phyloP scores from a whole-genome alignment of 2,113 vertebrate species.

The Muntiacus muntjak region DNA sequence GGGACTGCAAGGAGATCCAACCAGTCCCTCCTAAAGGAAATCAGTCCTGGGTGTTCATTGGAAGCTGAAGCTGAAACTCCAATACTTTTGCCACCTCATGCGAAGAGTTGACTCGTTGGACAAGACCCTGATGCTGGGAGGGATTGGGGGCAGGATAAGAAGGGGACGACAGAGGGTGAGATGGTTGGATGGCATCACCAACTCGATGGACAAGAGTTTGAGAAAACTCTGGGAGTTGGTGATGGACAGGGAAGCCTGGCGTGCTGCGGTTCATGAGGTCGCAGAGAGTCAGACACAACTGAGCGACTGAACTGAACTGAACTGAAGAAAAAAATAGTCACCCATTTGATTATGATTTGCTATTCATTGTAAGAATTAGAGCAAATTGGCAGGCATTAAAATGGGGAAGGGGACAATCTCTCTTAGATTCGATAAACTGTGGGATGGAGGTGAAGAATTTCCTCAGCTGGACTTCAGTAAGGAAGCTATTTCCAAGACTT shows the following conservation, averaged over 20 bases:
- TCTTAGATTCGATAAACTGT: background rate
- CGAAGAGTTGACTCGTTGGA: rapidly evolving
- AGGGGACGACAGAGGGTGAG: background rate
- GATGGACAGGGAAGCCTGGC: background rate
- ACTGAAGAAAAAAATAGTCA: background rate
- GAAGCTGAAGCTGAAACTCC: background rate
- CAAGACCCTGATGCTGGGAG: background rate
- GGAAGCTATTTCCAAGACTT: background rate
- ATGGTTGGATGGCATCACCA: background rate
- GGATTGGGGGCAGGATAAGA: background rate
- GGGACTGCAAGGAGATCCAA: background rate
- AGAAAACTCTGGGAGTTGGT: background rate
- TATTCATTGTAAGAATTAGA: background rate
- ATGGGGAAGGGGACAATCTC: background rate
- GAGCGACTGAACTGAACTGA: background rate
- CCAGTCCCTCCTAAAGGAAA: background rate
- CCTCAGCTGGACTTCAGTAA: background rate
- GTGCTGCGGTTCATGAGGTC: background rate
- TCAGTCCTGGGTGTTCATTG: background rate
- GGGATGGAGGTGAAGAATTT: background rate
- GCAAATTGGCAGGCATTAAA: background rate
- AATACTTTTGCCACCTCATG: background rate
- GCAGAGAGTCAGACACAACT: background rate
- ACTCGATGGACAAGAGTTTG: background rate
- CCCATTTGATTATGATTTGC: background rate